Percentiles rank a stretch among this genome's conserved stretches.
Conservation (phyloP, 2,113 vertebrate genomes). For the Xenus cinereus region DNA sequence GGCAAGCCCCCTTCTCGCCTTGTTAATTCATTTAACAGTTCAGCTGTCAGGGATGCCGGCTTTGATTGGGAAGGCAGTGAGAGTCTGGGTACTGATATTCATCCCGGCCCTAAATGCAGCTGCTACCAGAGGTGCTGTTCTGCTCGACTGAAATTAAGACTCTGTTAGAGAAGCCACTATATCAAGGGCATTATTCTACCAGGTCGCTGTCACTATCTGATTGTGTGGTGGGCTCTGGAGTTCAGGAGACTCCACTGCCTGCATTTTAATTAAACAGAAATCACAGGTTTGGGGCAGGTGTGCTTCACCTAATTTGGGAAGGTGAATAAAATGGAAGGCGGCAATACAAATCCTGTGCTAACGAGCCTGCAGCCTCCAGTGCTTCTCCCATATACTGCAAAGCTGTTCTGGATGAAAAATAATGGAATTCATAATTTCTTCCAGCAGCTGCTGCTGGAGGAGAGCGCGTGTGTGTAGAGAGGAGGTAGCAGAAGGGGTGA, state of each 20-base stretch:
- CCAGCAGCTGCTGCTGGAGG: constrained; percentile 47
- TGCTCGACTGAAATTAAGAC: constrained; percentile 21
- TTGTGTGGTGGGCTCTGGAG: constrained; percentile 33
- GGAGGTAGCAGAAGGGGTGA: neutral
- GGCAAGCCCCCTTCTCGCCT: constrained; percentile 34
- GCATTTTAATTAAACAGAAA: constrained; percentile 50
- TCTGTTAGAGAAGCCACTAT: constrained; percentile 39
- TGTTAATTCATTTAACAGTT: constrained; percentile 62
- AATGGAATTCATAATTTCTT: constrained; percentile 51
- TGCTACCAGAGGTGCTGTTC: constrained; percentile 59
- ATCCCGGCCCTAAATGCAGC: constrained; percentile 47
- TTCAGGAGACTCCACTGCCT: neutral
- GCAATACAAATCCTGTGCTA: constrained; percentile 43
- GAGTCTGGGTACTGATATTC: constrained; percentile 6
- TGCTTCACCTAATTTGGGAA: constrained; percentile 39
- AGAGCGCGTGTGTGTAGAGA: neutral
- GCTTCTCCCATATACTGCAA: neutral
- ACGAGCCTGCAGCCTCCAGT: constrained; percentile 6
- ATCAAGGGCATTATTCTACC: constrained; percentile 40
- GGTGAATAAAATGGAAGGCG: constrained; percentile 37
- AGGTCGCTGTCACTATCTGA: constrained; percentile 18
- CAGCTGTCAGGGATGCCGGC: constrained; percentile 31
- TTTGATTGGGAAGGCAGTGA: constrained; percentile 47
- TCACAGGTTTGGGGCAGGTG: neutral
- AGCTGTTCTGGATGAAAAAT: constrained; percentile 53